Evolutionary conservation across 2,888 invertebrate species (phyloP).

Genomic region (Encarsia formosa): DNA sequence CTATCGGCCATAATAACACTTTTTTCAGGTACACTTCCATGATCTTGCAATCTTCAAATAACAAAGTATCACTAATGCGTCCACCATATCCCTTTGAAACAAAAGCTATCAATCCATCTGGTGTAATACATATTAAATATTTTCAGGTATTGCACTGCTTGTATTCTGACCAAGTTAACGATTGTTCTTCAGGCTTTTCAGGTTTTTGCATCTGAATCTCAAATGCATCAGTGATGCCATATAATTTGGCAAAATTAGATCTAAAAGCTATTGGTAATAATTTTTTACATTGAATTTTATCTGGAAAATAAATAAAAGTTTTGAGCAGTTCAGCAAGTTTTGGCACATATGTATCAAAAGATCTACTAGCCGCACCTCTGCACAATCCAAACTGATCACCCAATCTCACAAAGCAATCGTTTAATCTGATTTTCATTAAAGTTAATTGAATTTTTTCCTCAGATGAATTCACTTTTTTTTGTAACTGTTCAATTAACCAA

Average conservation of each 20-base stretch:
- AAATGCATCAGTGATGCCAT: not conserved
- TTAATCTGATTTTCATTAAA: slow-evolving; percentile 19
- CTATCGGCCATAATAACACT: slow-evolving; percentile 22
- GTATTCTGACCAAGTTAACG: slow-evolving; percentile 20
- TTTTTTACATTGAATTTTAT: not conserved
- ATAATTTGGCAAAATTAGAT: slow-evolving; percentile 1
- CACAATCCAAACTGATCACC: slow-evolving; percentile 11
- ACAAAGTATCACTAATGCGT: slow-evolving; percentile 1
- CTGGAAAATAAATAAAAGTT: slow-evolving; percentile 3
- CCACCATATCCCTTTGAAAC: slow-evolving; percentile 12
- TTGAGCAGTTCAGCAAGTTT: slow-evolving; percentile 13
- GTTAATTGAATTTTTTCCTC: slow-evolving; percentile 13
- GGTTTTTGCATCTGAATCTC: slow-evolving; percentile 12
- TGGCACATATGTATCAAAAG: slow-evolving; percentile 12
- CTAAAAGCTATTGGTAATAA: slow-evolving; percentile 3
- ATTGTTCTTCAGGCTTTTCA: slow-evolving; percentile 1
- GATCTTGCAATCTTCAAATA: slow-evolving; percentile 6
- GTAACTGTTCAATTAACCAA: slow-evolving; percentile 11
- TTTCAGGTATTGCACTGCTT: slow-evolving; percentile 20
- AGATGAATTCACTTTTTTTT: not conserved
- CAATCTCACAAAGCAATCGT: slow-evolving; percentile 18
- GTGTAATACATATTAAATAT: slow-evolving; percentile 9
- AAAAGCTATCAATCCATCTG: slow-evolving; percentile 9
- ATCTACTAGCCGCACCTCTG: slow-evolving; percentile 5
- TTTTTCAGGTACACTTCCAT: slow-evolving; percentile 5